Percentiles rank a stretch among this genome's conserved stretches.
Conservation (phyloP, 2,888 invertebrate genomes). For the Drosophila peninsularis region DNA sequence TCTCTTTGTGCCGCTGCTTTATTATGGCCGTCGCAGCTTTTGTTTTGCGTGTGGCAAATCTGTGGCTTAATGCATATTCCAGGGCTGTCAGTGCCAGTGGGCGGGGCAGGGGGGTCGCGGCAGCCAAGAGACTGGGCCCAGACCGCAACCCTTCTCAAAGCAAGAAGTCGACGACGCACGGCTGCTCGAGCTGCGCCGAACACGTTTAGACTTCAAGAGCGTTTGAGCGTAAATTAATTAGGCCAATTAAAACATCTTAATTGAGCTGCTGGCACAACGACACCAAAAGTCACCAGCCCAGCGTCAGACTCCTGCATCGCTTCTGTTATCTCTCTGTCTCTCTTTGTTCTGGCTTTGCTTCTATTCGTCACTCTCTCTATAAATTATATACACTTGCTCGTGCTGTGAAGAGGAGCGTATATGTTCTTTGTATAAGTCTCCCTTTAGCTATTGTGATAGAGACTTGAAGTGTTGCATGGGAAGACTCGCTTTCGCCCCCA, state of each 20-base stretch:
- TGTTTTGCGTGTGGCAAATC: conserved; percentile 67
- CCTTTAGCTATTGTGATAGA: not conserved
- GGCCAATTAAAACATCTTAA: conserved; percentile 84
- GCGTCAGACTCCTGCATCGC: conserved; percentile 14
- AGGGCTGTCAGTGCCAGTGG: conserved; percentile 14
- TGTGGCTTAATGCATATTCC: conserved; percentile 75
- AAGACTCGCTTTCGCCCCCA: no score
- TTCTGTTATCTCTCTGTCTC: conserved; percentile 4
- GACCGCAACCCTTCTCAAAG: conserved; percentile 61
- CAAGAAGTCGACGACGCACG: conserved; percentile 34
- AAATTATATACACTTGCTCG: not conserved
- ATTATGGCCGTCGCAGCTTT: conserved; percentile 56
- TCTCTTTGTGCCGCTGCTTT: conserved; percentile 37
- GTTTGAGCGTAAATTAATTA: conserved; percentile 84
- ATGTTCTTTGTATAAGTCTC: not conserved
- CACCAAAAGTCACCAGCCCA: conserved; percentile 35
- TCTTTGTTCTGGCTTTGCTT: conserved; percentile 5
- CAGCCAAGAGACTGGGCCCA: conserved; percentile 2
- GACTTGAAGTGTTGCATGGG: not conserved
- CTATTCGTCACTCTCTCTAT: conserved; percentile 1
- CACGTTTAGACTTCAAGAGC: conserved; percentile 79
- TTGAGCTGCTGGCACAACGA: conserved; percentile 81
- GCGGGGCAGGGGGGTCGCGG: not conserved
- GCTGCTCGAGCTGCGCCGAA: conserved; percentile 56
- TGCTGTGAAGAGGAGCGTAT: not conserved